These are phyloP conservation scores for Halocynthia aurantium DNA, from an alignment of 23 tunicate genomes.

Conservation along the genomic window DNA sequence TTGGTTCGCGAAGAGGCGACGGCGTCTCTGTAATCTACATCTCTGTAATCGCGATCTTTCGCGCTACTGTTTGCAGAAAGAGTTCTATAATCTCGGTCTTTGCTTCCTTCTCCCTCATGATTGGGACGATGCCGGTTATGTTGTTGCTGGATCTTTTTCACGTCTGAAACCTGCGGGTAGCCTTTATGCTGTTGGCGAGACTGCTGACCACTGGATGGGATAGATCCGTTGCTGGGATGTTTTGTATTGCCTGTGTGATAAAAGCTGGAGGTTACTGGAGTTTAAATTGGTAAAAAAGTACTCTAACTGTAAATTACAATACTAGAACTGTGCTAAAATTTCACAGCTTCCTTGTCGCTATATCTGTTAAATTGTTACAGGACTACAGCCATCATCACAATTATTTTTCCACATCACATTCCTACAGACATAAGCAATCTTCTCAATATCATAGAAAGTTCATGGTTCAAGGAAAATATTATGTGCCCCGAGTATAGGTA, in stretches of 20 bases:
- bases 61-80: constrained; percentile 11
- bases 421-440: too few relatives aligned
- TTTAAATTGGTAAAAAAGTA: too few relatives aligned
- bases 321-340: too few relatives aligned
- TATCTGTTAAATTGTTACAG: too few relatives aligned
- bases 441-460: too few relatives aligned
- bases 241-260: background rate
- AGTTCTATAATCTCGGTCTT: constrained; percentile 70
- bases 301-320: too few relatives aligned
- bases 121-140: background rate
- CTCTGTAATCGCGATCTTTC: constrained; percentile 72
- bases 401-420: too few relatives aligned
- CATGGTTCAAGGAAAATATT: too few relatives aligned
- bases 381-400: too few relatives aligned
- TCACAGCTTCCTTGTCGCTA: too few relatives aligned
- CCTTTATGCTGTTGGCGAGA: constrained; percentile 9
- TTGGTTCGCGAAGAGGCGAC: background rate
- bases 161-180: constrained; percentile 1
- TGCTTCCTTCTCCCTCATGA: constrained; percentile 10
- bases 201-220: background rate
- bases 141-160: constrained; percentile 1
- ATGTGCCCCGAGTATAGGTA: too few relatives aligned
- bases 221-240: constrained; percentile 10
- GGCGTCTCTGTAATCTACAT: constrained; percentile 63
- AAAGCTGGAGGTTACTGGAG: too few relatives aligned